These are phyloP conservation scores for Synergus itoensis DNA, from an alignment of 2,888 invertebrate species.

Conservation along the genomic window DNA sequence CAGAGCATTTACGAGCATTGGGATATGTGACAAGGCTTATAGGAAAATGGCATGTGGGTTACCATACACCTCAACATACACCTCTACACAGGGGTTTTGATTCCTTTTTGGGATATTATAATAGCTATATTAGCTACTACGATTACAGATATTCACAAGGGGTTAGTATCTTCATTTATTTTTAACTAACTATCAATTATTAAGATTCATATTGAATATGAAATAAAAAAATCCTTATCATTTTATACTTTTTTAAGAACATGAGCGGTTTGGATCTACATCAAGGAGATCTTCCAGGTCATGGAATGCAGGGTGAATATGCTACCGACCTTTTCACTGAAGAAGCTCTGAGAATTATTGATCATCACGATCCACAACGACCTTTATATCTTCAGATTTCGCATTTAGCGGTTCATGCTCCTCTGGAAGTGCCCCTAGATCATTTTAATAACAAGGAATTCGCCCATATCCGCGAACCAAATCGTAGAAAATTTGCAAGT, in stretches of 20 bases:
- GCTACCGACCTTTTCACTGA: constrained; percentile 86
- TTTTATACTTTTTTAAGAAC: constrained; percentile 62
- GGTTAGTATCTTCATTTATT: constrained; percentile 52
- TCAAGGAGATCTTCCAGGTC: constrained; percentile 77
- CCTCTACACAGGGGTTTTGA: constrained; percentile 89
- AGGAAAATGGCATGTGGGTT: constrained; percentile 83
- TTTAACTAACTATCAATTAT: background rate
- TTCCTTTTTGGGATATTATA: constrained; percentile 91
- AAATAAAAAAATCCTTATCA: background rate
- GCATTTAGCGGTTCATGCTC: constrained; percentile 91
- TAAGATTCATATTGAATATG: background rate
- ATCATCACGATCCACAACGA: constrained; percentile 80
- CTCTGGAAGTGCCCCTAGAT: constrained; percentile 83
- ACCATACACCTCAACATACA: constrained; percentile 81
- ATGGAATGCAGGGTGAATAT: constrained; percentile 80
- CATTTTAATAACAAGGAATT: constrained; percentile 82
- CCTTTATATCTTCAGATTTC: constrained; percentile 91
- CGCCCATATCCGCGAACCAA: constrained; percentile 85
- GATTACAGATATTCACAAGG: constrained; percentile 82
- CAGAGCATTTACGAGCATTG: constrained; percentile 79
- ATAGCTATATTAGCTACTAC: constrained; percentile 91
- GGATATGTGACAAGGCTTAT: constrained; percentile 80
- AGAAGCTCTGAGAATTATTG: constrained; percentile 84
- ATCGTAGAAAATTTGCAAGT: constrained; percentile 88
- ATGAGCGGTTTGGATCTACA: constrained; percentile 79